Conservation (phyloP, 1,140 invertebrate genomes). For the Heliconius congener region DNA sequence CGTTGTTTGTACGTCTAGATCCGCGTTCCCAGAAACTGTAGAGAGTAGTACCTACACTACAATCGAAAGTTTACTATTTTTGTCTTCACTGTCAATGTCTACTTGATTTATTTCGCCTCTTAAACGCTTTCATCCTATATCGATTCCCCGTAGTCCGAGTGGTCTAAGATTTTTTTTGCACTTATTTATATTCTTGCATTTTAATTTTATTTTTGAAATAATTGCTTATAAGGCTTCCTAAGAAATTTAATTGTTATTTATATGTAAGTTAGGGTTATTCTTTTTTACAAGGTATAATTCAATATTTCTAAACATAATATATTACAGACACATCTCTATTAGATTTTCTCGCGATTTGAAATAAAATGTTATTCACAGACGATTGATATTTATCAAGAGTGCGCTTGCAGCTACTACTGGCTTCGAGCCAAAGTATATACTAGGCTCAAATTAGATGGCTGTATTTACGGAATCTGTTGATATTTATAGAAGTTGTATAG, state of each 20-base stretch:
- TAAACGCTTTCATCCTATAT: conserved; percentile 21
- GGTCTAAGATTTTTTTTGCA: not conserved
- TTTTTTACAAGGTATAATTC: not conserved
- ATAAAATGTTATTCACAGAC: conserved; percentile 30
- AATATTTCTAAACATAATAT: not conserved
- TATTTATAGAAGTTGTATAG: not conserved
- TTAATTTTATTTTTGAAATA: too few relatives aligned
- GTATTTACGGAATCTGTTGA: not conserved
- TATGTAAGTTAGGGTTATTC: not conserved
- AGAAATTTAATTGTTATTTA: too few relatives aligned
- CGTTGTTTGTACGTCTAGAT: conserved; percentile 47
- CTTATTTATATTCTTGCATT: not conserved
- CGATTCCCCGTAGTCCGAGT: conserved; percentile 8
- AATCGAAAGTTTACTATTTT: conserved; percentile 53
- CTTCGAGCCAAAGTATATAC: conserved; percentile 19
- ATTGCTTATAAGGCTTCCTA: too few relatives aligned
- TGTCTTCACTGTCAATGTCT: conserved; percentile 56
- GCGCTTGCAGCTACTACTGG: conserved; percentile 24
- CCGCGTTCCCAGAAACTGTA: conserved; percentile 49
- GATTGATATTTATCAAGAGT: conserved; percentile 36
- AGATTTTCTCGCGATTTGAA: not conserved
- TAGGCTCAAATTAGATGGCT: conserved; percentile 17
- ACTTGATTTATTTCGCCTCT: conserved; percentile 32
- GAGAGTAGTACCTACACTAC: conserved; percentile 41
- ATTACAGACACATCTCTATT: conserved; percentile 6